Base-by-base conservation (phyloP, 2,113 vertebrate genomes). In the Mormyrus iriodes region DNA sequence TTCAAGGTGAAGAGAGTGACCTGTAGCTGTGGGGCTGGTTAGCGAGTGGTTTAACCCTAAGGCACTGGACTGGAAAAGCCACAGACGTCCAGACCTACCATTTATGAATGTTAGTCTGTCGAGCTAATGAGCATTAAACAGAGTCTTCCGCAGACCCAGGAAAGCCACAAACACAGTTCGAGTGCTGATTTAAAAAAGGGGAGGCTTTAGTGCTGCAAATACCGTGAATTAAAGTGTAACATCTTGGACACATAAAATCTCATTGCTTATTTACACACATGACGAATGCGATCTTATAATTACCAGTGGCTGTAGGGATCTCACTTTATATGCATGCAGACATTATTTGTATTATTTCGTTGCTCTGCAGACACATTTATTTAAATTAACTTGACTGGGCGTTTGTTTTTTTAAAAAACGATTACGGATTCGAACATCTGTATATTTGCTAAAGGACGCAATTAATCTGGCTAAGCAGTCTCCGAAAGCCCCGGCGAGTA, bases 401-500 rank as follows among this genome's bases (percentile, higher is more conserved):
- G 10, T 84, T 84, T 27, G 15, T 85, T 27, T 27, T 49, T 42
- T 85, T 31, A 19, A 19, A 53, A 53, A 52, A 53, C 49, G 48
- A 35, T 86, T 86, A 19, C 88, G 42, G 65, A 58, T 76, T 88
- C 61, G 90, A 85, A 90, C 88, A 90, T 89, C 91, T 88, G 27
- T 89, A 91, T 90, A 76, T 90, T 92, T 90, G 82, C 90, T 73
- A 49, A 89, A 85, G 49, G 83, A 49, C n/a, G 24, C 46, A 35
- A 65, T 73, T 21, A 55, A 83, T 84, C 44, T 85, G 44, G 24
- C 46, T 27, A 85, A 85, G 19, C 83, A 49, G 44, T 85, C 83
- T 48, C 2, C 10, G 7, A 49, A 85, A 51, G 46, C 21, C 5
- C n/a, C 24, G 46, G 8, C n/a, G 46, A n/a, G 48, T 27, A 6